Conservation (phyloP, 2,113 vertebrate species). For the Grus americana region DNA sequence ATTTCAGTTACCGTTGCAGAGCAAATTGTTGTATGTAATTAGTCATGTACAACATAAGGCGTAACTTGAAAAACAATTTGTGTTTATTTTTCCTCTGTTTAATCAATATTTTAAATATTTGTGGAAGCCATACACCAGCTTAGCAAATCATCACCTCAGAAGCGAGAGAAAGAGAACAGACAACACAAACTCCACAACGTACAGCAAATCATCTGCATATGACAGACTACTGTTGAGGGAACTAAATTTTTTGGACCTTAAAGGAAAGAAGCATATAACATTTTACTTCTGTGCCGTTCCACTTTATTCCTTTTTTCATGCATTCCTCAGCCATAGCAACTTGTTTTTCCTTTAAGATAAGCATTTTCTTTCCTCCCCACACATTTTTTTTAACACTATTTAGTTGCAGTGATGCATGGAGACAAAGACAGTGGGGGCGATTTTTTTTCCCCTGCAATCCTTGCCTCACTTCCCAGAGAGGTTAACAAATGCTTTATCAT, state of each 20-base stretch:
- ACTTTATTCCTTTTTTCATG: not conserved
- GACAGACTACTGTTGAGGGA: not conserved
- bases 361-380: not conserved
- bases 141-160: slow-evolving; percentile 28
- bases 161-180: not conserved
- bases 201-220: not conserved
- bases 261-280: not conserved
- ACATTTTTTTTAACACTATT: not conserved
- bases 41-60: slow-evolving; percentile 67
- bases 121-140: slow-evolving; percentile 34
- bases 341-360: not conserved
- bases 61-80: slow-evolving; percentile 52
- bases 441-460: not conserved
- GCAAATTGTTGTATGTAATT: slow-evolving; percentile 66
- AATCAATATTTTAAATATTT: slow-evolving; percentile 74
- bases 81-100: slow-evolving; percentile 67
- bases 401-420: not conserved
- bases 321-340: not conserved
- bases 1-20: slow-evolving; percentile 55
- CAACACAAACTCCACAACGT: not conserved
- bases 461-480: not conserved
- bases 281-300: not conserved
- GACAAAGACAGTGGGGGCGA: not conserved
- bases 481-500: slow-evolving; percentile 6
- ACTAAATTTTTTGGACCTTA: not conserved